Percentiles rank a stretch among this genome's conserved stretches.
phyloP scores from a whole-genome alignment of 1,140 invertebrate species.

The Bombus polaris region DNA sequence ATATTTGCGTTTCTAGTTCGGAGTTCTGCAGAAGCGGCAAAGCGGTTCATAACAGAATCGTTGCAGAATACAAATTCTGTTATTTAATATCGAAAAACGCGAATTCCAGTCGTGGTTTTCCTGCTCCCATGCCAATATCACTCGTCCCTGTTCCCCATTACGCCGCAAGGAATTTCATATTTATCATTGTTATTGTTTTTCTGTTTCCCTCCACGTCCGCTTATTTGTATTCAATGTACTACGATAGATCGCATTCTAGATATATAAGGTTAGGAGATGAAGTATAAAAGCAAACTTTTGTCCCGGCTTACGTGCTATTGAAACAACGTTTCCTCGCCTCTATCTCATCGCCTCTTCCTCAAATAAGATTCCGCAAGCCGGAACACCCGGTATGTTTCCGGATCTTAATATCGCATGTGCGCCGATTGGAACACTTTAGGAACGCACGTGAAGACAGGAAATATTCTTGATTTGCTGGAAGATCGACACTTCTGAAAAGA shows the following conservation, averaged over 20 bases:
- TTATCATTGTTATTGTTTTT: conserved; percentile 75
- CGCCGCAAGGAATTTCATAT: conserved; percentile 69
- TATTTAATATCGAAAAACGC: conserved; percentile 65
- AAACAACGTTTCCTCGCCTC: conserved; percentile 48
- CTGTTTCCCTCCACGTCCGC: conserved; percentile 35
- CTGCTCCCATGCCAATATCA: conserved; percentile 55
- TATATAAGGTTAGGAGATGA: conserved; percentile 56
- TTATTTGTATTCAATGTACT: conserved; percentile 75
- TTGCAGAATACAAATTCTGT: conserved; percentile 61
- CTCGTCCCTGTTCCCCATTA: conserved; percentile 49
- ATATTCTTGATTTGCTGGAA: not conserved
- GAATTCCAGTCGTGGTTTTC: conserved; percentile 51
- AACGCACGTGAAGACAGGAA: not conserved
- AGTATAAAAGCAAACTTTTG: conserved; percentile 61
- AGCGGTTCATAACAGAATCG: conserved; percentile 31
- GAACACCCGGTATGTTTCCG: not conserved
- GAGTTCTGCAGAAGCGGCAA: not conserved
- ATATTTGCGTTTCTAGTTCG: conserved; percentile 35
- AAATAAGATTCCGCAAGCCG: conserved; percentile 37
- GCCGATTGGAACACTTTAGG: not conserved
- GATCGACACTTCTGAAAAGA: not conserved
- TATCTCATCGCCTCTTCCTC: not conserved
- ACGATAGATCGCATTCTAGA: conserved; percentile 60
- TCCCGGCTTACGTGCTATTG: conserved; percentile 46
- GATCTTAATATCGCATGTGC: not conserved